These are phyloP conservation scores for Todus mexicanus DNA, from an alignment of 2,797 vertebrate genomes.

Conservation along the genomic window DNA sequence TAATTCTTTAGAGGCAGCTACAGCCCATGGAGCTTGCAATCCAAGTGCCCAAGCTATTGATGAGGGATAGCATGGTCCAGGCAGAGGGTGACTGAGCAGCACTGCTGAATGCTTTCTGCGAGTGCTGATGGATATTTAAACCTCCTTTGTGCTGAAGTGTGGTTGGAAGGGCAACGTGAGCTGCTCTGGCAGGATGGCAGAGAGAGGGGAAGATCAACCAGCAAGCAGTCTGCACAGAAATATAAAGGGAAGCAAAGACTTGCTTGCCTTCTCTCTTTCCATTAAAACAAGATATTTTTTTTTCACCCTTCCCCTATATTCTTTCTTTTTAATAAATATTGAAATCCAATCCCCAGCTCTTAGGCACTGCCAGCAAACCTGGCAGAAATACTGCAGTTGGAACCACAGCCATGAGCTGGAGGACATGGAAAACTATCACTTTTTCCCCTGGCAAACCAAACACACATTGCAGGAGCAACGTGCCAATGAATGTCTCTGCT, in stretches of 20 bases:
- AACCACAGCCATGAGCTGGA: background rate
- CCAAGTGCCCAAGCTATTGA: background rate
- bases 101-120: background rate
- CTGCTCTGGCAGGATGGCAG: background rate
- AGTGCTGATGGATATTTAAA: background rate
- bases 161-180: background rate
- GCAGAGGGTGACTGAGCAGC: background rate
- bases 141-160: background rate
- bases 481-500: background rate
- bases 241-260: background rate
- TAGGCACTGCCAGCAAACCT: background rate
- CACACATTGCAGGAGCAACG: background rate
- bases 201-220: background rate
- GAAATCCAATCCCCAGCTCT: background rate
- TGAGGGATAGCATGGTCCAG: background rate
- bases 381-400: background rate
- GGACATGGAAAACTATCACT: background rate
- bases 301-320: background rate
- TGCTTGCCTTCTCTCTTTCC: background rate
- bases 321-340: background rate
- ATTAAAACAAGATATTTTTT: background rate
- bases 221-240: background rate
- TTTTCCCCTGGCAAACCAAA: slow-evolving; percentile 15
- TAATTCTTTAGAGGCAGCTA: background rate
- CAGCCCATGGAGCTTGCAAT: background rate